A percentile compares a stretch with the other conserved stretches of the same genome.
Conservation (phyloP, 2,888 invertebrate species). For the Meiosimyza platycephala region DNA sequence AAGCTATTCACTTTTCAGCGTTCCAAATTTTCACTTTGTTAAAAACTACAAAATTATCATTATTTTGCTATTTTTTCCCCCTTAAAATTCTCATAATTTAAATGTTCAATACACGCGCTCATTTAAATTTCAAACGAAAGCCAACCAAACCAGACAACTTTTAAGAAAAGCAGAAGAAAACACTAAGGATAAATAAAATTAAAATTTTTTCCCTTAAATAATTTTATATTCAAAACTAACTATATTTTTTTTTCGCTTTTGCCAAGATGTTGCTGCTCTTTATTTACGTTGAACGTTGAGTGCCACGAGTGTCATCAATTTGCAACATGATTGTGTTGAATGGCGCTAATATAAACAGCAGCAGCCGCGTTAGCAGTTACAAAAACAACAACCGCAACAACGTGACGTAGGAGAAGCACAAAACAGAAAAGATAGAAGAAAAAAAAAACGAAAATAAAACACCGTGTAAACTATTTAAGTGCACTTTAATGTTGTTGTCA, state of each 20-base stretch:
- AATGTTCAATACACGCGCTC: no score
- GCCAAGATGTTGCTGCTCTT: constrained; percentile 9
- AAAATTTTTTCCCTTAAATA: no score
- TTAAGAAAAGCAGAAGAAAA: no score
- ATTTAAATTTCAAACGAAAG: no score
- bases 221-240: not conserved
- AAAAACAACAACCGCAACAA: not conserved
- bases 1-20: no score
- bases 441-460: constrained; percentile 12
- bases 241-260: not conserved
- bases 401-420: not conserved
- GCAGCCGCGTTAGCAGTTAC: not conserved
- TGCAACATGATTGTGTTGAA: constrained; percentile 42
- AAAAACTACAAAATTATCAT: no score
- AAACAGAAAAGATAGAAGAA: not conserved
- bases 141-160: no score
- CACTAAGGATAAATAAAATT: no score
- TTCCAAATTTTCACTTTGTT: no score
- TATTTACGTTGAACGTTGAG: no score
- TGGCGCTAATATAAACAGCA: constrained; percentile 10
- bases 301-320: constrained; percentile 43
- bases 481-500: constrained; percentile 18
- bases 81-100: no score
- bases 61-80: no score
- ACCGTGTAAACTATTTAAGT: constrained; percentile 20